Base-by-base conservation (phyloP, 2,888 invertebrate genomes). In the Junonia oenone region DNA sequence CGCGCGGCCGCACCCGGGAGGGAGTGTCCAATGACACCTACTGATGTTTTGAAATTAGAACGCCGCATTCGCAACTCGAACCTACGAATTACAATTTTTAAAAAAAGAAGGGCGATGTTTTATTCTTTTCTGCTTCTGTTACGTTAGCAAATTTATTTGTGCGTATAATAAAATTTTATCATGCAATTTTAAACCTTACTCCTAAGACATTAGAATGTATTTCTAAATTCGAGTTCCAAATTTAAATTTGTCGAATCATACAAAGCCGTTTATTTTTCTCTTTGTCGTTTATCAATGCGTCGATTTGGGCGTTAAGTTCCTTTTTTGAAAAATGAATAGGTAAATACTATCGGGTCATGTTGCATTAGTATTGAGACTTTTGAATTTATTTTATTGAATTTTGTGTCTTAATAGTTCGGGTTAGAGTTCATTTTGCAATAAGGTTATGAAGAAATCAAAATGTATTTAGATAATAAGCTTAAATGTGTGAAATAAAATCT, bases 281-380 rank as follows among this genome's bases (percentile, higher is more conserved):
- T 87, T 88, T 89, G 89, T 89, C 62, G 71, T 68, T 73, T 81
- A 84, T 88, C 87, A 87, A 81, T 73, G 81, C 80, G 80, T 79
- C 87, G 87, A 89, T 89, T 87, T 89, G 88, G 89, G 89, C 87
- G 89, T 89, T 84, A 83, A 86, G 83, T 87, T 88, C 84, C 81
- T 81, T 86, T 85, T 88, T 85, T 78, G 78, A 76, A 77, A 87
- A 89, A 89, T 89, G 89, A 88, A 90, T 88, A 89, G 88, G 86
- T 88, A 89, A 90, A 90, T 88, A 89, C 81, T 82, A 75, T 65
- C 72, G 83, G 70, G 69, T 89, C 89, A 63, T 68, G 70, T 89
- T 89, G 76, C 89, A 81, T 71, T 72, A 77, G 79, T 79, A 58
- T 57, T 55, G 51, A 43, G 51, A 59, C 58, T 56, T n/a, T n/a